These are phyloP conservation scores for Phalera bucephala DNA, from an alignment of 2,888 invertebrate species.

Conservation along the genomic window DNA sequence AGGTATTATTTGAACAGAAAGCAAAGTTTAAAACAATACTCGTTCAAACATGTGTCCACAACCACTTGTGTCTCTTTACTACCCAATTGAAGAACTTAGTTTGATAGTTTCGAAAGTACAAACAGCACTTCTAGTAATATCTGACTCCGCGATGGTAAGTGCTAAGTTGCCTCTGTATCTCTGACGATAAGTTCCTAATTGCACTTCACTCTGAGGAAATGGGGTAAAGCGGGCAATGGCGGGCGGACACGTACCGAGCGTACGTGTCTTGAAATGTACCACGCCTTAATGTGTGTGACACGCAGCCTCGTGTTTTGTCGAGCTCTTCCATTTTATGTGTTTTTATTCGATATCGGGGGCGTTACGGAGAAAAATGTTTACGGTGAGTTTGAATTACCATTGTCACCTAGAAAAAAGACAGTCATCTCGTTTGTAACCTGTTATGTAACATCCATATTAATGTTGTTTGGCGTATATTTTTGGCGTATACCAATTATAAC, in stretches of 20 bases:
- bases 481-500: too few relatives aligned
- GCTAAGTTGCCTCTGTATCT: constrained; percentile 51
- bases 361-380: constrained; percentile 28
- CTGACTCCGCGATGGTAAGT: constrained; percentile 36
- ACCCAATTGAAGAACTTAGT: constrained; percentile 18
- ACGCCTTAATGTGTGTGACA: constrained; percentile 47
- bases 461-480: too few relatives aligned
- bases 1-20: too few relatives aligned
- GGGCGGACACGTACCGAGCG: constrained; percentile 51
- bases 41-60: constrained; percentile 5
- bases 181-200: constrained; percentile 70
- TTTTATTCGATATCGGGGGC: constrained; percentile 35
- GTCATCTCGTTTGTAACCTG: neutral
- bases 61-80: constrained; percentile 20
- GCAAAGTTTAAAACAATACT: too few relatives aligned
- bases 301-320: constrained; percentile 42
- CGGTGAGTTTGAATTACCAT: constrained; percentile 27
- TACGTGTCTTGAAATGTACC: constrained; percentile 66
- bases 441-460: too few relatives aligned
- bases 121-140: constrained; percentile 31
- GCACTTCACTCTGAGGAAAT: constrained; percentile 66
- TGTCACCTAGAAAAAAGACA: too few relatives aligned
- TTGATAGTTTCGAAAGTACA: constrained; percentile 19
- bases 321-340: constrained; percentile 43
- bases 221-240: constrained; percentile 55